These are phyloP conservation scores for Polymixis flavicincta DNA, from an alignment of 2,888 invertebrate species.

Conservation along the genomic window DNA sequence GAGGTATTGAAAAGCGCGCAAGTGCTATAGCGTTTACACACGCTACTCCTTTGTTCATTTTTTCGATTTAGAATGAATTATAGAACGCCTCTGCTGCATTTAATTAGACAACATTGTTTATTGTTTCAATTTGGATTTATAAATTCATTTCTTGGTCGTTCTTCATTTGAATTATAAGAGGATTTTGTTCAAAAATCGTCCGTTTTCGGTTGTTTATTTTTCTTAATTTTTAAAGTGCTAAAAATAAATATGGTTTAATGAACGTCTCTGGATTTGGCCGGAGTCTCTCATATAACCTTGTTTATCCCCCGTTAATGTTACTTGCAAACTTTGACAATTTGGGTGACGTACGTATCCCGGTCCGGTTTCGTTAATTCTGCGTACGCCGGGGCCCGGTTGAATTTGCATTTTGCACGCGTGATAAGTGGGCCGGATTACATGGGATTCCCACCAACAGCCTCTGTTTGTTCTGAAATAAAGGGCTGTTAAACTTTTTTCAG, in stretches of 20 bases:
- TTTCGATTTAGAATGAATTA: conserved; percentile 67
- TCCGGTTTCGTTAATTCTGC: conserved; percentile 87
- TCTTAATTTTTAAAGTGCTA: conserved; percentile 35
- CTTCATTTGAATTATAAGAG: conserved; percentile 65
- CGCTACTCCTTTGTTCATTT: conserved; percentile 73
- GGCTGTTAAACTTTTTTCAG: conserved; percentile 90
- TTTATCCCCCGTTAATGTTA: conserved; percentile 83
- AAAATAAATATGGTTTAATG: conserved; percentile 57
- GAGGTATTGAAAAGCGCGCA: conserved; percentile 80
- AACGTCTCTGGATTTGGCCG: conserved; percentile 60
- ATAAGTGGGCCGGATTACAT: conserved; percentile 90
- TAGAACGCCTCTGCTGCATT: conserved; percentile 63
- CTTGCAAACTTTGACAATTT: conserved; percentile 88
- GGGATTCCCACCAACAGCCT: conserved; percentile 89
- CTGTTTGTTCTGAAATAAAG: conserved; percentile 90
- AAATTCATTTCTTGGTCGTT: conserved; percentile 64
- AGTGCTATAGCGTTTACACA: conserved; percentile 77
- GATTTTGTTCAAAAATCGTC: conserved; percentile 41
- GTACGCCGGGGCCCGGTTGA: conserved; percentile 81
- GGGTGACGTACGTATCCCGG: conserved; percentile 81
- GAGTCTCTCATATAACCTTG: conserved; percentile 77
- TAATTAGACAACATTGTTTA: conserved; percentile 67
- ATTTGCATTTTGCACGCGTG: conserved; percentile 91
- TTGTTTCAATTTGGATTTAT: conserved; percentile 63
- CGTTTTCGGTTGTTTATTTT: conserved; percentile 46